Evolutionary conservation across 2,113 vertebrate genomes (phyloP).

Genomic region (Triplophysa tibetana): DNA sequence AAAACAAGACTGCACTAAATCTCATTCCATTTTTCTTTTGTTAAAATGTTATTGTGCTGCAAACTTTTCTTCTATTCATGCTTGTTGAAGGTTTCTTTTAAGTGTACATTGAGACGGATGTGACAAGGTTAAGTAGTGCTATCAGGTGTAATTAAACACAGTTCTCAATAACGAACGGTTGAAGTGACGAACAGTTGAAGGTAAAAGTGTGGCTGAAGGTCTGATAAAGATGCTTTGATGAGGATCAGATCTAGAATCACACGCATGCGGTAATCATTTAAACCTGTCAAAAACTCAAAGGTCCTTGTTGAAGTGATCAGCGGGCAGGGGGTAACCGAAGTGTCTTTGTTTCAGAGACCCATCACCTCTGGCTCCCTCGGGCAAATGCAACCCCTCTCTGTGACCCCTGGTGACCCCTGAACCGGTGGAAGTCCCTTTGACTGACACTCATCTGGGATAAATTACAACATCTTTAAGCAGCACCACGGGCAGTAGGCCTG

Average conservation of each 20-base stretch:
- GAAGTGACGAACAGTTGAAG: neutral
- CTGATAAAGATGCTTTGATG: conserved; percentile 7
- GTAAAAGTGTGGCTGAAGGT: conserved; percentile 13
- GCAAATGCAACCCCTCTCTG: conserved; percentile 17
- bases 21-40: too few relatives aligned
- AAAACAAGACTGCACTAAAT: too few relatives aligned
- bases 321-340: neutral
- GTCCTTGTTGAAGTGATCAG: conserved; percentile 18
- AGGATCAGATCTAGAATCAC: neutral
- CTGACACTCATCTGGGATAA: conserved; percentile 45
- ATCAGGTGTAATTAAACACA: conserved; percentile 13
- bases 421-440: conserved; percentile 30
- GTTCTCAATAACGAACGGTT: neutral
- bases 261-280: neutral
- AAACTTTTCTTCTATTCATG: neutral
- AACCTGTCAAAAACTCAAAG: conserved; percentile 19
- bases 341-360: conserved; percentile 33
- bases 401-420: conserved; percentile 41
- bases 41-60: too few relatives aligned
- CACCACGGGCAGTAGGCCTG: conserved; percentile 14
- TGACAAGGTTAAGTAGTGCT: conserved; percentile 11
- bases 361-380: conserved; percentile 40
- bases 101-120: neutral
- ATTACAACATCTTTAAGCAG: conserved; percentile 40
- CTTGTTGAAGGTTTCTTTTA: neutral